Evolutionary conservation across 2,888 invertebrate genomes (phyloP).

Genomic region (Himalopsyche anomala): DNA sequence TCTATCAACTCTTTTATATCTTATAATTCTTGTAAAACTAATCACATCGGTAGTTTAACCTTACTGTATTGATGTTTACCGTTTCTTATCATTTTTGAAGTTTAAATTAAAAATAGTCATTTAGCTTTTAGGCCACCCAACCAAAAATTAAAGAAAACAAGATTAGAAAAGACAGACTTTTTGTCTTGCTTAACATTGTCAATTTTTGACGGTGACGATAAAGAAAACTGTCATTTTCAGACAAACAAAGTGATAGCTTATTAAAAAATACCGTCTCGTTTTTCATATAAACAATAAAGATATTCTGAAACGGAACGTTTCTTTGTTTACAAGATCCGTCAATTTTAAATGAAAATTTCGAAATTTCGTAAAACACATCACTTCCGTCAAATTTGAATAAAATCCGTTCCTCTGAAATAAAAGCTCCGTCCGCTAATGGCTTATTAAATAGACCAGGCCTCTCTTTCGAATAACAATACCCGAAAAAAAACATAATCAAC

Average conservation of each 20-base stretch:
- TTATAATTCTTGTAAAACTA: too few relatives aligned
- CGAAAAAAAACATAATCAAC: conserved; percentile 25
- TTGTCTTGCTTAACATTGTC: too few relatives aligned
- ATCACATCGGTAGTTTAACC: too few relatives aligned
- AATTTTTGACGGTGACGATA: too few relatives aligned
- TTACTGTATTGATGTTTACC: too few relatives aligned
- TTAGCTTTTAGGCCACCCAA: too few relatives aligned
- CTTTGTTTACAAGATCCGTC: conserved; percentile 28
- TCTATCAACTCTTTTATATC: too few relatives aligned
- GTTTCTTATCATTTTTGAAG: too few relatives aligned
- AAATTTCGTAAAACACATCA: conserved; percentile 10
- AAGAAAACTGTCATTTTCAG: background rate
- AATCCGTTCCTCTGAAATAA: conserved; percentile 8
- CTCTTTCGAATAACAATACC: conserved; percentile 29
- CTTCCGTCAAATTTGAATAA: conserved; percentile 10
- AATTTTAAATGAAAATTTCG: conserved; percentile 15
- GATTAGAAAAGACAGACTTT: too few relatives aligned
- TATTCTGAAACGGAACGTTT: background rate
- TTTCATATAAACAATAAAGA: conserved; percentile 4
- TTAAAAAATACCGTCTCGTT: background rate
- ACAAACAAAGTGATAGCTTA: background rate
- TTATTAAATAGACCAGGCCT: conserved; percentile 18
- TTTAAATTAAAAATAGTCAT: too few relatives aligned
- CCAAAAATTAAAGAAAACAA: too few relatives aligned
- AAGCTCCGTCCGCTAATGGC: conserved; percentile 3